Conservation (phyloP, 2,888 invertebrate species). For the Mystacides longicornis region DNA sequence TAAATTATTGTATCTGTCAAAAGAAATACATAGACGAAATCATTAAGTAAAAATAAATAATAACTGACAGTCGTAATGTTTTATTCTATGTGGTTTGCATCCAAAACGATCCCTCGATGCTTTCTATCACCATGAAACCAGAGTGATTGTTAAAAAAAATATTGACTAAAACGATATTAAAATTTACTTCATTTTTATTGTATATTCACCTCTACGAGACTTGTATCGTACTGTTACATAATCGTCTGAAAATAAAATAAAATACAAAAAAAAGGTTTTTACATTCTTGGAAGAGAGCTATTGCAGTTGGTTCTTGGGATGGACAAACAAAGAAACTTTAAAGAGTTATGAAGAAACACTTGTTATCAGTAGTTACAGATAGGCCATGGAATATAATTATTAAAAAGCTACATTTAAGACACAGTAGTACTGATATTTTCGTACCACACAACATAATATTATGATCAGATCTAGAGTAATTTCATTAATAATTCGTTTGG, state of each 20-base stretch:
- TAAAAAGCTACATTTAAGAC: no score
- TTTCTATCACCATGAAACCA: constrained; percentile 20
- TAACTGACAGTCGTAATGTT: background rate
- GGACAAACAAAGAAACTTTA: no score
- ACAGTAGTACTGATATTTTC: no score
- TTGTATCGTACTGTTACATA: constrained; percentile 88
- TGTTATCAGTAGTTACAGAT: no score
- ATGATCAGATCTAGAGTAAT: no score
- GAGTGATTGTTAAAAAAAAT: constrained; percentile 13
- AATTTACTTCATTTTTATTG: constrained; percentile 12
- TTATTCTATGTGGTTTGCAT: background rate
- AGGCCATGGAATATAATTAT: no score
- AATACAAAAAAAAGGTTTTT: constrained; percentile 4
- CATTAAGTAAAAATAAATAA: background rate
- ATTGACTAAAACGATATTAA: constrained; percentile 25
- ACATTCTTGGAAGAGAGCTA: background rate
- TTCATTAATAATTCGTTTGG: no score
- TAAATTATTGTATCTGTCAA: no score
- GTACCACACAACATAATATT: no score
- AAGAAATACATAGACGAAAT: no score
- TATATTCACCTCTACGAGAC: constrained; percentile 77
- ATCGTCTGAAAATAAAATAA: constrained; percentile 68
- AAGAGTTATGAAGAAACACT: no score
- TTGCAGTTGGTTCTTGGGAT: no score
- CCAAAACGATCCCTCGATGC: background rate